phyloP scores from a whole-genome alignment of 2,888 invertebrate species.

The Parnassius smintheus region DNA sequence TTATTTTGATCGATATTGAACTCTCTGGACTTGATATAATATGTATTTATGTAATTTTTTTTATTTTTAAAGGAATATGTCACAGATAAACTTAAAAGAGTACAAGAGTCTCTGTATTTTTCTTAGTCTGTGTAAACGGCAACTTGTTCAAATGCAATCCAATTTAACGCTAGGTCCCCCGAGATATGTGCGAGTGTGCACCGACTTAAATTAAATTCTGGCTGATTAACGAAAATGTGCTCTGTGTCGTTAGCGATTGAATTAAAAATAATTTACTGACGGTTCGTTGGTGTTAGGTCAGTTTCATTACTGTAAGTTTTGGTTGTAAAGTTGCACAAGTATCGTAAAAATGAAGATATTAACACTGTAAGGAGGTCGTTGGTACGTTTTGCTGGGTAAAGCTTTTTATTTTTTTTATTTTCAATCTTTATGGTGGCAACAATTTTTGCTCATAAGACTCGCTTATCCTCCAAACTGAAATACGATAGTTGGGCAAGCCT shows the following conservation, averaged over 20 bases:
- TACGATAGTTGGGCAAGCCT: too few species aligned
- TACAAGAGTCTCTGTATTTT: neutral
- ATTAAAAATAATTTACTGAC: constrained; percentile 33
- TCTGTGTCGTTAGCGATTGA: constrained; percentile 33
- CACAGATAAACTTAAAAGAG: neutral
- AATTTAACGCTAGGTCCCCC: constrained; percentile 25
- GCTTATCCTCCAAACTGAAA: too few species aligned
- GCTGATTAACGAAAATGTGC: constrained; percentile 41
- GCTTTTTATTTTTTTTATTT: neutral
- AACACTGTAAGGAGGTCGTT: constrained; percentile 17
- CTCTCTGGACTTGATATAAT: too few species aligned
- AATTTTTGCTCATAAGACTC: neutral
- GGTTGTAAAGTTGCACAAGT: constrained; percentile 27
- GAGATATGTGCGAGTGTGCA: constrained; percentile 21
- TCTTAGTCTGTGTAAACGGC: constrained; percentile 16
- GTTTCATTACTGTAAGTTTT: constrained; percentile 29
- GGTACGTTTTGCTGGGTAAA: constrained; percentile 4
- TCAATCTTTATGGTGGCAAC: neutral
- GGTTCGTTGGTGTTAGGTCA: constrained; percentile 8
- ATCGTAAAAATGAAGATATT: constrained; percentile 25
- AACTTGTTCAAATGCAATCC: constrained; percentile 25
- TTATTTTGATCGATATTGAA: too few species aligned
- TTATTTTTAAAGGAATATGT: too few species aligned
- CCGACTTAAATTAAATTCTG: constrained; percentile 27
- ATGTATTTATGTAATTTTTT: too few species aligned